These are phyloP conservation scores for Crypturellus undulatus DNA, from an alignment of 2,113 vertebrate genomes.

Conservation along the genomic window DNA sequence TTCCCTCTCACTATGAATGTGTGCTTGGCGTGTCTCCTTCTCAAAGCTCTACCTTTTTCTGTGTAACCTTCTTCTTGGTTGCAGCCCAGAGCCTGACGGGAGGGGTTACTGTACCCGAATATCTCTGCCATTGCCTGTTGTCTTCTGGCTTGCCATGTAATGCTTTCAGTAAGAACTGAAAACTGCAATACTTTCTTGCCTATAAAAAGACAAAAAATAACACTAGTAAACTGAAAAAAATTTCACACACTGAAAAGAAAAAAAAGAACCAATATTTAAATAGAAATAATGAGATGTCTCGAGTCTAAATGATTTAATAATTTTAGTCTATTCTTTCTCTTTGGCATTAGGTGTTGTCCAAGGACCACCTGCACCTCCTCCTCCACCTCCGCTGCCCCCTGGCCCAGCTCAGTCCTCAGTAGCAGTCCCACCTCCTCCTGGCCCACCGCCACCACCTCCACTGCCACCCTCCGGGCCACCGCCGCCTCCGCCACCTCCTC, in stretches of 20 bases:
- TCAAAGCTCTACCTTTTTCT: not conserved
- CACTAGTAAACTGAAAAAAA: not conserved
- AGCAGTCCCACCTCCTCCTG: constrained; percentile 78
- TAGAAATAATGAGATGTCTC: not conserved
- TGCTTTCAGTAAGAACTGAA: not conserved
- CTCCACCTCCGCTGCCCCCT: constrained; percentile 88
- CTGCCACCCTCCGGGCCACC: constrained; percentile 78
- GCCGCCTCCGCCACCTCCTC: constrained; percentile 82
- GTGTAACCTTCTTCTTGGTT: not conserved
- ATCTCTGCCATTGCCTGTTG: not conserved
- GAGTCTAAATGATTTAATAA: not conserved
- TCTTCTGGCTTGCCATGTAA: not conserved
- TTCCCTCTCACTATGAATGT: not conserved
- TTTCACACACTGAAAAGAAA: not conserved
- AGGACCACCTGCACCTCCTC: constrained; percentile 85
- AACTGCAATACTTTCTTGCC: not conserved
- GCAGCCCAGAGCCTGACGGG: constrained; percentile 4
- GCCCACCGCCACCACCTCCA: constrained; percentile 83
- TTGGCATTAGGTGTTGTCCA: constrained; percentile 81
- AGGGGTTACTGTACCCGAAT: not conserved
- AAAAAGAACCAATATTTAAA: constrained; percentile 9
- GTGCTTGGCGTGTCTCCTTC: not conserved
- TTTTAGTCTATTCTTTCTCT: constrained; percentile 27
- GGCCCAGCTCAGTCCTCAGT: constrained; percentile 82
- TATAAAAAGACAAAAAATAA: not conserved